Conservation (phyloP, 2,113 vertebrate genomes). For the Rattus rattus region DNA sequence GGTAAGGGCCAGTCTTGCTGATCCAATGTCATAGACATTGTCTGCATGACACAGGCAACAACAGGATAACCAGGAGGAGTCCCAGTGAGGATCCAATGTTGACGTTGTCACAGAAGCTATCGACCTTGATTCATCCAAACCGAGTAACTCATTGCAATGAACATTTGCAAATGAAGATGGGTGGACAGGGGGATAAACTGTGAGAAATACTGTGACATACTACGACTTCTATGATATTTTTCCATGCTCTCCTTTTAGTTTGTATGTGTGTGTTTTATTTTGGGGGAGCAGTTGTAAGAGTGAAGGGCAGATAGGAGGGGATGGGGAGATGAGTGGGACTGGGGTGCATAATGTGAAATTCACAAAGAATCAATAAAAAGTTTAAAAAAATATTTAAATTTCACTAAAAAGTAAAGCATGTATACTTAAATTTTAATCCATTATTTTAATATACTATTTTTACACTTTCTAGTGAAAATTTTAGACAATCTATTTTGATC, state of each 20-base stretch:
- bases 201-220: neutral
- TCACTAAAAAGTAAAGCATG: constrained; percentile 10
- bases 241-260: neutral
- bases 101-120: neutral
- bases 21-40: neutral
- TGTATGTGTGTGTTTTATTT: neutral
- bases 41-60: neutral
- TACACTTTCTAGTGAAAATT: neutral
- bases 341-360: neutral
- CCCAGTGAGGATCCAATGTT: neutral
- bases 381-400: neutral
- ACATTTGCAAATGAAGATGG: neutral
- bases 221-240: neutral
- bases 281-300: neutral
- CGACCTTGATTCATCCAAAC: neutral
- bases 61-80: neutral
- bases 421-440: constrained; percentile 9
- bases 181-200: neutral
- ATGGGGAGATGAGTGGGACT: neutral
- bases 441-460: neutral
- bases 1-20: neutral
- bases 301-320: neutral
- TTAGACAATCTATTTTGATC: neutral
- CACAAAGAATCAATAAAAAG: neutral
- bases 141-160: neutral